Conservation (phyloP, 2,888 invertebrate species). For the Hydroisotoma schaefferi region DNA sequence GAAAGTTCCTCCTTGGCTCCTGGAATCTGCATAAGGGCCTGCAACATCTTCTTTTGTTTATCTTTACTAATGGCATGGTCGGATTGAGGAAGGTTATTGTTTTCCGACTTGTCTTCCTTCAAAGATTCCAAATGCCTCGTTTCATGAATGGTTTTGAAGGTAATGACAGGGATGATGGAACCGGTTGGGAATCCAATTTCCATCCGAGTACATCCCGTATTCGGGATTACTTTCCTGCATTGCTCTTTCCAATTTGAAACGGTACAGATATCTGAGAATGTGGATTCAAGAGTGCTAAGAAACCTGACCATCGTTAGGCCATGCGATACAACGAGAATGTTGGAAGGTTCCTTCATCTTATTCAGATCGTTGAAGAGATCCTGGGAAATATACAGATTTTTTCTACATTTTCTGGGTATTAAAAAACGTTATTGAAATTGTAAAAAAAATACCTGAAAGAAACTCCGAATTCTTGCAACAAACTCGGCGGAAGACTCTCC, state of each 20-base stretch:
- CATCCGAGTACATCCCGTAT: constrained; percentile 10
- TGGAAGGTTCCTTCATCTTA: constrained; percentile 7
- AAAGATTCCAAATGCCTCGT: constrained; percentile 7
- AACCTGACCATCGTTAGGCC: constrained; percentile 23
- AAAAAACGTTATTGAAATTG: neutral
- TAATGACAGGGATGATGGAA: constrained; percentile 3
- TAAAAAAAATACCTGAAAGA: constrained; percentile 15
- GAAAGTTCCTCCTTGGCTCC: constrained; percentile 6
- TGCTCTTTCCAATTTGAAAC: neutral
- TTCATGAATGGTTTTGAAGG: constrained; percentile 5
- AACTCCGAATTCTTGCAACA: constrained; percentile 19
- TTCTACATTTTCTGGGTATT: too few relatives aligned
- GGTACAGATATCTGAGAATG: neutral
- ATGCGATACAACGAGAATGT: constrained; percentile 26
- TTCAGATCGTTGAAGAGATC: constrained; percentile 4
- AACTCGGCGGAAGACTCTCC: constrained; percentile 22
- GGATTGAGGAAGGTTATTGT: neutral
- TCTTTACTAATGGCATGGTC: constrained; percentile 1
- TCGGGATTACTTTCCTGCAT: neutral
- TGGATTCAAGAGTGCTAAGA: constrained; percentile 12
- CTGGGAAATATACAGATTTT: constrained; percentile 12
- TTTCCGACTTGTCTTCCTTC: constrained; percentile 2
- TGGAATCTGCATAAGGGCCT: constrained; percentile 1
- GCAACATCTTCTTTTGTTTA: neutral
- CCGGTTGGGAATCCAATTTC: neutral